Percentiles rank a stretch among this genome's conserved stretches.
phyloP scores from a whole-genome alignment of 2,797 vertebrate species.

The Gobionotothen gibberifrons region DNA sequence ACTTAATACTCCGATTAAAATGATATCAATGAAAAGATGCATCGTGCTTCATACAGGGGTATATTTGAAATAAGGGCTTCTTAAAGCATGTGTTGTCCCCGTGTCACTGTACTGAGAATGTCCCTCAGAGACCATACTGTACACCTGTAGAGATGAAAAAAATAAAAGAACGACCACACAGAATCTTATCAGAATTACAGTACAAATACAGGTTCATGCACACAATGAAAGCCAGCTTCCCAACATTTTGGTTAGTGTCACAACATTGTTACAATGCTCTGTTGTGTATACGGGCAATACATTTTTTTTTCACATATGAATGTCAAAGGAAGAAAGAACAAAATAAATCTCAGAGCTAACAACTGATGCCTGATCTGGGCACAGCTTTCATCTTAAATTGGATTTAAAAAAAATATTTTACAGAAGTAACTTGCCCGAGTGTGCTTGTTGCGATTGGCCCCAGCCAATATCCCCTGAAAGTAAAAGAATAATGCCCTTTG shows the following conservation, averaged over 20 bases:
- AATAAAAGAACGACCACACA: conserved; percentile 62
- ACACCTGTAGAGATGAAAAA: conserved; percentile 68
- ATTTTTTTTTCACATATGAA: conserved; percentile 64
- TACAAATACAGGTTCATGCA: conserved; percentile 87
- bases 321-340: conserved; percentile 56
- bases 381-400: conserved; percentile 41
- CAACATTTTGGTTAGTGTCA: conserved; percentile 83
- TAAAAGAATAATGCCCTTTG: conserved; percentile 78
- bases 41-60: conserved; percentile 43
- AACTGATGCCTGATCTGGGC: conserved; percentile 47
- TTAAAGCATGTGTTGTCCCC: conserved; percentile 55
- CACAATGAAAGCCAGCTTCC: conserved; percentile 86
- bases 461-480: conserved; percentile 61
- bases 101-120: conserved; percentile 39
- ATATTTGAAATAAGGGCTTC: conserved; percentile 36
- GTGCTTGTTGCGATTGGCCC: conserved; percentile 66
- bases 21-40: conserved; percentile 44
- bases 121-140: conserved; percentile 57
- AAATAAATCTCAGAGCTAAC: conserved; percentile 49
- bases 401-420: conserved; percentile 10
- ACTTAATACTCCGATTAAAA: conserved; percentile 20
- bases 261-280: conserved; percentile 81
- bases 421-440: conserved; percentile 36
- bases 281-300: conserved; percentile 70
- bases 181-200: conserved; percentile 79